Evolutionary conservation across 2,797 vertebrate genomes (phyloP).

Genomic region (Falco biarmicus): DNA sequence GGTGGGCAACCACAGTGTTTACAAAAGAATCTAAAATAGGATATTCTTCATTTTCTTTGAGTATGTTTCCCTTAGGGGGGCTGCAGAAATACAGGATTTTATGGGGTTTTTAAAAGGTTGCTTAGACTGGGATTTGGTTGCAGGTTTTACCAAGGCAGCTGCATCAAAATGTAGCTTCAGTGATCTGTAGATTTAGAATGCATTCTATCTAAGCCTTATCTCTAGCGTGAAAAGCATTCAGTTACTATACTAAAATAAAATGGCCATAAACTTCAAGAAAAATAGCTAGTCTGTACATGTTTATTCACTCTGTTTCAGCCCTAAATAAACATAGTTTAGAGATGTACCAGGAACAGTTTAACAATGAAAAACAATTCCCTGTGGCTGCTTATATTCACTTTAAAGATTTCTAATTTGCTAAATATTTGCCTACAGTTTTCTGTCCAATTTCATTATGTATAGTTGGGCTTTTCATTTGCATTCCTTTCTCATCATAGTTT

Average conservation of each 20-base stretch:
- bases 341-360: background rate
- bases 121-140: slow-evolving; percentile 15
- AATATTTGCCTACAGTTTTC: background rate
- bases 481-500: background rate
- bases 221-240: background rate
- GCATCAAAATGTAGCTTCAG: background rate
- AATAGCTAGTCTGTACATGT: background rate
- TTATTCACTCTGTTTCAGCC: background rate
- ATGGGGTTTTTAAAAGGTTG: background rate
- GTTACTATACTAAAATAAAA: background rate
- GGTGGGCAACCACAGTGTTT: slow-evolving; percentile 46
- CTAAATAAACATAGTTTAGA: background rate
- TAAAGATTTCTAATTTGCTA: slow-evolving; percentile 4
- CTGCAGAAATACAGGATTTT: slow-evolving; percentile 38
- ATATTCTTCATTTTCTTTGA: slow-evolving; percentile 47
- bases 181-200: background rate
- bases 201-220: background rate
- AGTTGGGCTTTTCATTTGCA: background rate
- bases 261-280: background rate
- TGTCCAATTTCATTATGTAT: background rate
- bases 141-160: slow-evolving; percentile 46
- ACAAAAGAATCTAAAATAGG: slow-evolving; percentile 43
- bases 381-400: background rate
- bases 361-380: background rate
- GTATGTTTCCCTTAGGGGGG: slow-evolving; percentile 57